Conservation (phyloP, 2,888 invertebrate genomes). For the Leucoma salicis region DNA sequence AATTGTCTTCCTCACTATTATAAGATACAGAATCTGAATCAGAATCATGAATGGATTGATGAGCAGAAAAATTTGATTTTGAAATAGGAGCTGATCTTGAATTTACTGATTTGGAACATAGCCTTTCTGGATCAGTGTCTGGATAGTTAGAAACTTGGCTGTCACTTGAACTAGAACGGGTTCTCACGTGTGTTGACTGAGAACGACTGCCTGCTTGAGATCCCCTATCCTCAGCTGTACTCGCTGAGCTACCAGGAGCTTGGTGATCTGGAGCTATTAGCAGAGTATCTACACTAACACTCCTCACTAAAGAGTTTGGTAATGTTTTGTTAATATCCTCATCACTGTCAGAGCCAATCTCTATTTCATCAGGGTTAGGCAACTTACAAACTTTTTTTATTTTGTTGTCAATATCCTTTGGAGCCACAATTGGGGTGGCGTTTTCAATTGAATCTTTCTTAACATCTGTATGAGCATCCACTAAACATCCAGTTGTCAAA, state of each 20-base stretch:
- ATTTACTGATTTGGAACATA: slow-evolving; percentile 32
- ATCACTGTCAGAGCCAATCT: slow-evolving; percentile 57
- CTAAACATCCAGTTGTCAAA: slow-evolving; percentile 65
- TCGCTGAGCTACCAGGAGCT: slow-evolving; percentile 41
- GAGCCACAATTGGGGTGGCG: background rate
- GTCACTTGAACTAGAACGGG: slow-evolving; percentile 60
- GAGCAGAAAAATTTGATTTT: slow-evolving; percentile 25
- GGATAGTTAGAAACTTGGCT: slow-evolving; percentile 62
- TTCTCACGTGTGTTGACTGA: slow-evolving; percentile 46
- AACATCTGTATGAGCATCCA: slow-evolving; percentile 56
- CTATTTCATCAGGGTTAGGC: slow-evolving; percentile 71
- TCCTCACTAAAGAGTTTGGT: slow-evolving; percentile 39
- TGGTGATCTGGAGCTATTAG: slow-evolving; percentile 43
- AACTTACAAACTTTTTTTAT: slow-evolving; percentile 37
- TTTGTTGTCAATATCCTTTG: slow-evolving; percentile 3
- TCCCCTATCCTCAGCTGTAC: slow-evolving; percentile 44
- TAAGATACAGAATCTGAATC: slow-evolving; percentile 69
- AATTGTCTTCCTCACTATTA: slow-evolving; percentile 68
- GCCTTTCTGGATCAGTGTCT: slow-evolving; percentile 56
- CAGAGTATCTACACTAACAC: slow-evolving; percentile 65
- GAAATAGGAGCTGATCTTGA: slow-evolving; percentile 20
- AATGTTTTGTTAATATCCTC: slow-evolving; percentile 38
- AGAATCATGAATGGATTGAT: slow-evolving; percentile 47
- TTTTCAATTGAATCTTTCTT: slow-evolving; percentile 25
- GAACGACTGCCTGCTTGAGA: slow-evolving; percentile 50